Evolutionary conservation across 2,797 vertebrate genomes (phyloP), one percentile per base, ranked within the genome.

Genomic region (Lagorchestes hirsutus): DNA sequence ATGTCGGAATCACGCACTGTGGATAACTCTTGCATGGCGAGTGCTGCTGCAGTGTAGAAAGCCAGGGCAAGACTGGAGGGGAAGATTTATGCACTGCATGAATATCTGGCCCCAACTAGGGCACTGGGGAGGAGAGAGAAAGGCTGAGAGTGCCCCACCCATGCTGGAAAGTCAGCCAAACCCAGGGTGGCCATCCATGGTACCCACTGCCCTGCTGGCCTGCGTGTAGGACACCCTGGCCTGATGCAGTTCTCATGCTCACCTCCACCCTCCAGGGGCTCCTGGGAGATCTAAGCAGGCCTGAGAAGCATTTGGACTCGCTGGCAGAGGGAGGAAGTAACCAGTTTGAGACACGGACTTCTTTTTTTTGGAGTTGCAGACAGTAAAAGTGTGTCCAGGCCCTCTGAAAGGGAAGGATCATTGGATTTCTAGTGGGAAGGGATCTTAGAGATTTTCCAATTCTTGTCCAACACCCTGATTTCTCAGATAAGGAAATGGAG

Each of bases 1-100:
- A 97, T 98, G 97, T 96, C 55, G 52, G 90, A 97, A 91, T 97
- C 97, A 96, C 55, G 91, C 95, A 97, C 1, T 10, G 55, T 46
- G 95, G 67, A 91, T 92, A 95, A 57, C 95, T 95, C 90, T 93
- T 91, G 95, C 29, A 74, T 40, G 11, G 11, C 4, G 67, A 54
- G 62, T 28, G 56, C 24, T 74, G 54, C 34, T 90, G 90, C 57
- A 93, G 57, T 31, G 62, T 55, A 91, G 93, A n/a, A 5, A 34
- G 91, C 91, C 18, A 9, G 82, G 57, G 74, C 22, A 27, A 87
- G 74, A 46, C 40, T 87, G 22, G 40, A 50, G 74, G 40, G 46
- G 40, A 10, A 87, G 8, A 50, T 87, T 87, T 46, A 87, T 46
- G 8, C 9, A 46, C 3, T 82, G 24, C 40, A 50, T 46, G 74